Evolutionary conservation across 2,797 vertebrate species (phyloP).

Genomic region (Macrochelys suwanniensis): DNA sequence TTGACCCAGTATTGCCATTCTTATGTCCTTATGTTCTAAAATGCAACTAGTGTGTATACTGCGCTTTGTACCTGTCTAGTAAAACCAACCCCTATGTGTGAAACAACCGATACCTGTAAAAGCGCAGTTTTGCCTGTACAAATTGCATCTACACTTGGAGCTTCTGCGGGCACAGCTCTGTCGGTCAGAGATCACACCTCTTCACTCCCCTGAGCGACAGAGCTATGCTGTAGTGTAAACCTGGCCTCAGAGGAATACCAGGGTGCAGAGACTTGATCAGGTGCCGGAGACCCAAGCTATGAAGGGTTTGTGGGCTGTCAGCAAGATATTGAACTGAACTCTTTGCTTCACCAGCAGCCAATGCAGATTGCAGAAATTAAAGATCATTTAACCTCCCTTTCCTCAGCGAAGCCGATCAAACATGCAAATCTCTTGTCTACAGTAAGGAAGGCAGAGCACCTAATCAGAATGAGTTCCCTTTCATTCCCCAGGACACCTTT

Average conservation of each 20-base stretch:
- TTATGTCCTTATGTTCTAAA: not conserved
- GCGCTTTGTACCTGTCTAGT: not conserved
- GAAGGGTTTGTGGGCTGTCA: not conserved
- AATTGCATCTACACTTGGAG: not conserved
- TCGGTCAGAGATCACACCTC: not conserved
- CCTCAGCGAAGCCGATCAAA: constrained; percentile 31
- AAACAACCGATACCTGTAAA: not conserved
- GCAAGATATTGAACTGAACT: not conserved
- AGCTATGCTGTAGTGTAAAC: not conserved
- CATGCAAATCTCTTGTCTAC: constrained; percentile 6
- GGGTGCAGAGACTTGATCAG: not conserved
- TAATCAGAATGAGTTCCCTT: not conserved
- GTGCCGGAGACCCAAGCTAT: not conserved
- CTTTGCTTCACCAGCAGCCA: not conserved
- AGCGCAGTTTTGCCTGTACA: not conserved
- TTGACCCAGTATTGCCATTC: no score
- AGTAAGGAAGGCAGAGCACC: constrained; percentile 4
- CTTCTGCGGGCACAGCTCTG: not conserved
- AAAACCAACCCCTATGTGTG: not conserved
- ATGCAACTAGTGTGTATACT: not conserved
- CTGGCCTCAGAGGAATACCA: not conserved
- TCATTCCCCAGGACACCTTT: not conserved
- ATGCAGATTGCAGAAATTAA: not conserved
- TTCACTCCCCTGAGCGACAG: not conserved
- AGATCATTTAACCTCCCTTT: constrained; percentile 13